phyloP scores from a whole-genome alignment of 2,113 vertebrate species.

The Petroica traversi region DNA sequence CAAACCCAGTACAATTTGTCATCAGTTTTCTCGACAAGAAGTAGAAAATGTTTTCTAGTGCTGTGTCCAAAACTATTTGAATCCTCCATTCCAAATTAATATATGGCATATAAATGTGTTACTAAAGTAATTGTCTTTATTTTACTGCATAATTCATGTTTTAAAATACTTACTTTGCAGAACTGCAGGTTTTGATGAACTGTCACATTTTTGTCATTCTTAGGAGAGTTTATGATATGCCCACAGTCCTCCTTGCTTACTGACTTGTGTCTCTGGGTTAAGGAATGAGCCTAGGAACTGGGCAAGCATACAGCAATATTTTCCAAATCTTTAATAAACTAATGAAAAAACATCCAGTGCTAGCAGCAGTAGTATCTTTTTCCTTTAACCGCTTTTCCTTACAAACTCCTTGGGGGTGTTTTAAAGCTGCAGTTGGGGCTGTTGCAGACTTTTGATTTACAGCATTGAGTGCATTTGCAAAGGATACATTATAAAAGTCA shows the following conservation, averaged over 20 bases:
- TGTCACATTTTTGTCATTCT: not conserved
- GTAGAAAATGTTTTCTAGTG: not conserved
- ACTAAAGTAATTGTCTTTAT: not conserved
- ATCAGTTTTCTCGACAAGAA: not conserved
- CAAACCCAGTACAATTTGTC: not conserved
- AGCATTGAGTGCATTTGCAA: fast-evolving
- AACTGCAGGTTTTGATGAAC: not conserved
- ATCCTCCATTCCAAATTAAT: not conserved
- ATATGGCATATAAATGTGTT: not conserved
- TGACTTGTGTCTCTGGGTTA: not conserved
- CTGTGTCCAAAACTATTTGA: not conserved
- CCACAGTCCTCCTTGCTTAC: not conserved
- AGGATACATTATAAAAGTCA: not conserved
- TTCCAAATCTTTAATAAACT: not conserved
- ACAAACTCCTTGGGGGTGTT: not conserved
- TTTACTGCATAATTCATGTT: not conserved
- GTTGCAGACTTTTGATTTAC: not conserved
- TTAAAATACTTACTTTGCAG: not conserved
- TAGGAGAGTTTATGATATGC: not conserved
- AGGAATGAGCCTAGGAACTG: not conserved
- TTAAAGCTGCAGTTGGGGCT: not conserved
- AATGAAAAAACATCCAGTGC: not conserved
- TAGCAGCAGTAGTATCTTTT: not conserved
- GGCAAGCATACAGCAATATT: not conserved
- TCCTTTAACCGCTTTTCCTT: not conserved